These are phyloP conservation scores for Pseudococcus longispinus DNA, from an alignment of 2,888 invertebrate genomes.

Conservation along the genomic window DNA sequence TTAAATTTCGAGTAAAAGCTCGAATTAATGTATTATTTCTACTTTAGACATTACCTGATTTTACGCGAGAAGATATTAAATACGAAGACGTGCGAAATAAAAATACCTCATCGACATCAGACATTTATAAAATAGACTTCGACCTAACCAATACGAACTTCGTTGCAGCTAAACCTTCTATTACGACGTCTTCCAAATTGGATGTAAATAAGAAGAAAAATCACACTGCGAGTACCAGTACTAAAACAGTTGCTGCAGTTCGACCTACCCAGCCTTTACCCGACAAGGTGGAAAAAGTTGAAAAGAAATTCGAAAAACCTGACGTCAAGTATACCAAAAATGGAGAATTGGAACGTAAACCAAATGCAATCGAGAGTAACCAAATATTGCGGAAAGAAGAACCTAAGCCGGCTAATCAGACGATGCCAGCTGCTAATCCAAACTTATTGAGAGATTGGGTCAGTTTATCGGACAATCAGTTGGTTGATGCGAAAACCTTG, in stretches of 20 bases:
- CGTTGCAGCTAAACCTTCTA: not conserved
- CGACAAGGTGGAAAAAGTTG: not conserved
- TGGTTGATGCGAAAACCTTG: slow-evolving; percentile 50
- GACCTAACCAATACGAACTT: slow-evolving; percentile 19
- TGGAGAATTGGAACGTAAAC: not conserved
- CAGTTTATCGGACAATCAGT: slow-evolving; percentile 34
- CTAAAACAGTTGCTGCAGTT: not conserved
- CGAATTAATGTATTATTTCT: not conserved
- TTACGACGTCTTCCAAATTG: slow-evolving; percentile 39
- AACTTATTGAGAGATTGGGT: slow-evolving; percentile 50
- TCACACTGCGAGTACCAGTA: not conserved
- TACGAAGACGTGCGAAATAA: slow-evolving; percentile 50
- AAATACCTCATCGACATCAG: slow-evolving; percentile 7
- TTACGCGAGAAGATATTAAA: slow-evolving; percentile 39
- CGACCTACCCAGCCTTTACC: not conserved
- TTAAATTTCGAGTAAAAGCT: not conserved
- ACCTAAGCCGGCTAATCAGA: not conserved
- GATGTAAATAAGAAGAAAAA: slow-evolving; percentile 43
- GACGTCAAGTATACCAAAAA: not conserved
- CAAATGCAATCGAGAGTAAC: not conserved
- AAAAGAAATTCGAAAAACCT: slow-evolving; percentile 18
- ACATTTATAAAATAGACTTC: slow-evolving; percentile 47
- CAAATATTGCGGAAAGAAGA: not conserved
- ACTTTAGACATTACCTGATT: slow-evolving; percentile 47
- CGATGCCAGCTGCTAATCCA: slow-evolving; percentile 28